Percentiles rank a stretch among this genome's conserved stretches.
These are phyloP conservation scores for Dasyprocta punctata DNA, from an alignment of 2,113 vertebrate species.

Conservation along the genomic window DNA sequence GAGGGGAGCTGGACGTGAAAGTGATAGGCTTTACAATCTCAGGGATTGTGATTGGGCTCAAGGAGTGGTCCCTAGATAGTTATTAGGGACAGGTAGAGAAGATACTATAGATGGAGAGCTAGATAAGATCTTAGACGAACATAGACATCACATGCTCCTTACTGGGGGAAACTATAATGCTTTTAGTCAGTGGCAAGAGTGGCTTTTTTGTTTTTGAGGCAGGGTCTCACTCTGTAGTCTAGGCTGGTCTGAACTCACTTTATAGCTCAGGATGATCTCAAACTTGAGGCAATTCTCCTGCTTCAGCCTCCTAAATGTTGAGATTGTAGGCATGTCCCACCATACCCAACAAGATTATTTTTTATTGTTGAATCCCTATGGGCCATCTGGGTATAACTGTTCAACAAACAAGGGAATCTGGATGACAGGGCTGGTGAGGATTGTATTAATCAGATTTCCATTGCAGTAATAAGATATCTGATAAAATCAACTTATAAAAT, in stretches of 20 bases:
- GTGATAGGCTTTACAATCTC: not conserved
- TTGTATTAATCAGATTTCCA: not conserved
- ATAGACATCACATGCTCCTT: not conserved
- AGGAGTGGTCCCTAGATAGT: not conserved
- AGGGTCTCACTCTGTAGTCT: not conserved
- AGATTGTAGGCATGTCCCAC: not conserved
- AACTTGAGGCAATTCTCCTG: not conserved
- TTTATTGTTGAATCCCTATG: not conserved
- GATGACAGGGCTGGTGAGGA: not conserved
- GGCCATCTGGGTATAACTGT: not conserved
- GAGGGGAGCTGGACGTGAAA: not conserved
- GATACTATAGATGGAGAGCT: not conserved
- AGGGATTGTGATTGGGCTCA: not conserved
- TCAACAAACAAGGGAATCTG: conserved; percentile 1
- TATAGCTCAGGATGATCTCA: not conserved
- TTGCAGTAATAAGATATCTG: not conserved
- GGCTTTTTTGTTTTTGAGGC: not conserved
- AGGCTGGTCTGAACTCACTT: not conserved
- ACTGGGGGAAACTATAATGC: not conserved
- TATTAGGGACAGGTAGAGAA: not conserved
- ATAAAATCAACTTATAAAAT: not conserved
- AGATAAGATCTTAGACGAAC: not conserved
- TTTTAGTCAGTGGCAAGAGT: conserved; percentile 6
- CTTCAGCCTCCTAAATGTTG: not conserved
- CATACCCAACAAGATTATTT: not conserved